These are phyloP conservation scores for Luperina nickerlii DNA, from an alignment of 2,888 invertebrate species.

Conservation along the genomic window DNA sequence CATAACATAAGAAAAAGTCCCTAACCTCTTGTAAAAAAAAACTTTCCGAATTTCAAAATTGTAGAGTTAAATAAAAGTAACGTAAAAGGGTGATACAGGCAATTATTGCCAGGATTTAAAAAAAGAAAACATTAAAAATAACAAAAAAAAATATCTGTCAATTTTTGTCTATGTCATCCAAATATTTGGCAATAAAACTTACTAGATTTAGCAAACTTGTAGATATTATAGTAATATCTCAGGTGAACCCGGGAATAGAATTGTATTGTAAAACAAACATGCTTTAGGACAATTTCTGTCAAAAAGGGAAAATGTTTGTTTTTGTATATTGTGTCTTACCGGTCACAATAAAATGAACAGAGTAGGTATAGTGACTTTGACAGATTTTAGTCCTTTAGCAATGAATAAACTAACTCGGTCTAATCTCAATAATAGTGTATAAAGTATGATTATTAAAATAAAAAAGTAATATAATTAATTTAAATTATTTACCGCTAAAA, in stretches of 20 bases:
- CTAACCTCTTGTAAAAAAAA: neutral
- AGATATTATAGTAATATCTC: conserved; percentile 57
- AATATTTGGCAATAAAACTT: conserved; percentile 54
- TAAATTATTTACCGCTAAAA: conserved; percentile 61
- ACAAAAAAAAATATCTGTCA: neutral
- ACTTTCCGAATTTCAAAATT: conserved; percentile 43
- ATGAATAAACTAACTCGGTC: conserved; percentile 3
- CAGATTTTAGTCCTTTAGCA: conserved; percentile 24
- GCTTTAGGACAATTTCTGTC: conserved; percentile 35
- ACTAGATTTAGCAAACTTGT: conserved; percentile 51
- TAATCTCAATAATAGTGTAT: conserved; percentile 46
- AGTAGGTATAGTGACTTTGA: neutral
- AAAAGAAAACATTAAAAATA: neutral
- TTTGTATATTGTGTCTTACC: neutral
- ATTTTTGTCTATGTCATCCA: conserved; percentile 14
- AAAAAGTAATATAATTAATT: conserved; percentile 40
- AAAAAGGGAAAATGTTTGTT: neutral
- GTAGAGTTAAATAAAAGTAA: conserved; percentile 6
- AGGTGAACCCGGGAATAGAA: conserved; percentile 28
- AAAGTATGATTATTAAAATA: conserved; percentile 27
- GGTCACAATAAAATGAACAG: conserved; percentile 3
- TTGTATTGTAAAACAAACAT: conserved; percentile 30
- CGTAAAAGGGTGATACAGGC: neutral
- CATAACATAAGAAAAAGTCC: conserved; percentile 37
- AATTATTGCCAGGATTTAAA: neutral